phyloP scores from a whole-genome alignment of 2,888 invertebrate species.

The Metalampra italica region DNA sequence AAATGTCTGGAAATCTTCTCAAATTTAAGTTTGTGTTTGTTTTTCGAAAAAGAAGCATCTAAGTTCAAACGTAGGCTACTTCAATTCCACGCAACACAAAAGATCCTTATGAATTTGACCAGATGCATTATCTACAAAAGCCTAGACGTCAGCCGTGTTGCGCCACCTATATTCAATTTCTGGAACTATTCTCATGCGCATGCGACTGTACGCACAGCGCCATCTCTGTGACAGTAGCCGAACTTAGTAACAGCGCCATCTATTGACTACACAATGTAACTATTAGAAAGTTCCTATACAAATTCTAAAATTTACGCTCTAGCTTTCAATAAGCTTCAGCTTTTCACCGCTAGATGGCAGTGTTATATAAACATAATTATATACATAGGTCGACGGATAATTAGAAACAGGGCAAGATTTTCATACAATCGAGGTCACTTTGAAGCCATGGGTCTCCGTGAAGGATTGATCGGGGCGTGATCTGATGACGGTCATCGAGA shows the following conservation, averaged over 20 bases:
- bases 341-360: constrained; percentile 15
- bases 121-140: constrained; percentile 2
- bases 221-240: constrained; percentile 18
- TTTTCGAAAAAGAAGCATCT: too few relatives aligned
- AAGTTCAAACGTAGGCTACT: too few relatives aligned
- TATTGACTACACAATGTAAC: not conserved
- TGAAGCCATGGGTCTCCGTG: too few relatives aligned
- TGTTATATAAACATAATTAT: not conserved
- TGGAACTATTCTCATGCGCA: constrained; percentile 16
- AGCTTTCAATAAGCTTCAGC: constrained; percentile 2
- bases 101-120: not conserved
- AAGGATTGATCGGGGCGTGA: too few relatives aligned
- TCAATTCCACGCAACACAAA: too few relatives aligned
- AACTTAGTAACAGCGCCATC: constrained; percentile 3
- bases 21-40: too few relatives aligned
- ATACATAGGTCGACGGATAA: too few relatives aligned
- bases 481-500: too few relatives aligned
- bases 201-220: constrained; percentile 19
- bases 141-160: not conserved
- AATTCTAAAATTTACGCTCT: not conserved
- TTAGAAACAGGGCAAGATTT: too few relatives aligned
- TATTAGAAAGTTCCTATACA: constrained; percentile 4
- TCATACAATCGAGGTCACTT: too few relatives aligned
- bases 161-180: constrained; percentile 5
- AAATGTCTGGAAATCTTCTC: too few relatives aligned